These are phyloP conservation scores for Turritopsis rubra DNA, from an alignment of 30 jellyfish, hydroid and myxozoan genomes.

Conservation along the genomic window DNA sequence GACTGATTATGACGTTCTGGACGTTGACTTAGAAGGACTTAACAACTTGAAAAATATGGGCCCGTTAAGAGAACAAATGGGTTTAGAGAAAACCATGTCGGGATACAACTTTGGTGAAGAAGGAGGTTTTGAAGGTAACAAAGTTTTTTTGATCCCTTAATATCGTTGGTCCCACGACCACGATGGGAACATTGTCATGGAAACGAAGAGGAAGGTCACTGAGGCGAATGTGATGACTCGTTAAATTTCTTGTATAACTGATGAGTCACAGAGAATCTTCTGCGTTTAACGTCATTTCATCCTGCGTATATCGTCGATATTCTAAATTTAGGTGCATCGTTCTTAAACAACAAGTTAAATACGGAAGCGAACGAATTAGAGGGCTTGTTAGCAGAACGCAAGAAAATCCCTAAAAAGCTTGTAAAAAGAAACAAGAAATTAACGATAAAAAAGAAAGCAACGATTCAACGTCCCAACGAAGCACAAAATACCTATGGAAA, in stretches of 20 bases:
- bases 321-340: neutral
- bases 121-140: constrained; percentile 7
- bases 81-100: neutral
- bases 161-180: too few species aligned
- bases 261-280: too few species aligned
- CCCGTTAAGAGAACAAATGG: neutral
- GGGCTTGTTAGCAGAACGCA: neutral
- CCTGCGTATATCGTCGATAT: neutral
- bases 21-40: constrained; percentile 79
- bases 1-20: constrained; percentile 77
- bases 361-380: constrained; percentile 9
- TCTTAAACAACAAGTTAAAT: constrained; percentile 9
- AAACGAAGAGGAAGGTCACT: too few species aligned
- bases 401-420: constrained; percentile 3
- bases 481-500: neutral
- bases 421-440: neutral
- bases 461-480: neutral
- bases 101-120: constrained; percentile 14
- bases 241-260: too few species aligned
- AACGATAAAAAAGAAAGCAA: neutral
- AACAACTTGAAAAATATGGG: constrained; percentile 39
- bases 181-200: too few species aligned
- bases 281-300: too few species aligned
- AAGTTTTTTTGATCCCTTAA: too few species aligned
- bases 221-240: too few species aligned